phyloP scores from a whole-genome alignment of 2,113 vertebrate genomes.

The Pungitius pungitius region DNA sequence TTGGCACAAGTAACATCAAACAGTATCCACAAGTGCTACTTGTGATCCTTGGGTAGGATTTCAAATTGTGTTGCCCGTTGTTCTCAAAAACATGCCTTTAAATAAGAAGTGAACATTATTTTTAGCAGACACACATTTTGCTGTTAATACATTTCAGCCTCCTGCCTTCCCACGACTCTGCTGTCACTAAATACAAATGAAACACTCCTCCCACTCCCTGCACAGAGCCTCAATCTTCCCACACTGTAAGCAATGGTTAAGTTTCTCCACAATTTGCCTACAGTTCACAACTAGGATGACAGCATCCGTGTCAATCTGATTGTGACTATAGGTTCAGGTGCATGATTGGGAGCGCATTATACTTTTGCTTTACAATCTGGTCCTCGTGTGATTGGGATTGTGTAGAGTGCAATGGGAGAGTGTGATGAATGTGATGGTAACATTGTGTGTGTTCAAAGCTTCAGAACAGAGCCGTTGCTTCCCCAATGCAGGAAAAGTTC shows the following conservation, averaged over 20 bases:
- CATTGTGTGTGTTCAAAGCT: background rate
- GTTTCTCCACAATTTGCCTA: constrained; percentile 4
- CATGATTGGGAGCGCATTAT: background rate
- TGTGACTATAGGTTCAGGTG: background rate
- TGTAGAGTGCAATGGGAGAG: background rate
- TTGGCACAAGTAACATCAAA: constrained; percentile 20
- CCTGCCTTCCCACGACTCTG: constrained; percentile 54
- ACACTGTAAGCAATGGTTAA: constrained; percentile 30
- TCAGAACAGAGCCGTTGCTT: constrained; percentile 7
- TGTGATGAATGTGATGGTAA: background rate
- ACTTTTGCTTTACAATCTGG: background rate
- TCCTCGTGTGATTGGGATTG: background rate
- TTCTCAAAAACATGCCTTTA: constrained; percentile 50
- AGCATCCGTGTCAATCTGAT: background rate
- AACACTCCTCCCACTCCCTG: constrained; percentile 59
- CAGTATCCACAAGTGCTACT: constrained; percentile 33
- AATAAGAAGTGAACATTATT: constrained; percentile 51
- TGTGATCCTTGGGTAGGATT: constrained; percentile 24
- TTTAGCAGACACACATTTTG: constrained; percentile 38
- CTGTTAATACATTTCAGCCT: constrained; percentile 56
- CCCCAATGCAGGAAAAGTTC: constrained; percentile 25
- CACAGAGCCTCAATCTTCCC: constrained; percentile 43
- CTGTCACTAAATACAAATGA: constrained; percentile 57
- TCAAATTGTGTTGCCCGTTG: constrained; percentile 33
- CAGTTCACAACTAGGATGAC: constrained; percentile 4